A percentile compares a stretch with the other conserved stretches of the same genome.
phyloP scores from a whole-genome alignment of 2,888 invertebrate species.

The Heliothis peltigera region DNA sequence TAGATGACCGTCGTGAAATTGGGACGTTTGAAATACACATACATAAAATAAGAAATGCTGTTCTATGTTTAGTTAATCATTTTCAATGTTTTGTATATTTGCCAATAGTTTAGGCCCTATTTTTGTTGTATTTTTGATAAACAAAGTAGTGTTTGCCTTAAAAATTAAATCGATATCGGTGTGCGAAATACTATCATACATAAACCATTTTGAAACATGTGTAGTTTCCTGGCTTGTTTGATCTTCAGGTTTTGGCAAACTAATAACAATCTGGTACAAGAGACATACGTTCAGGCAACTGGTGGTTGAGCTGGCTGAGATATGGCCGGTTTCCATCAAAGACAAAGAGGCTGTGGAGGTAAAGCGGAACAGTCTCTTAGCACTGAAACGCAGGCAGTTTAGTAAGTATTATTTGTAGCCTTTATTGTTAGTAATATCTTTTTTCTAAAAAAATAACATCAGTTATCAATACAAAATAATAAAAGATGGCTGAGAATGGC shows the following conservation, averaged over 20 bases:
- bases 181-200: background rate
- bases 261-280: constrained; percentile 79
- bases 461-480: too few relatives aligned
- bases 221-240: constrained; percentile 7
- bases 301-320: constrained; percentile 75
- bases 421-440: background rate
- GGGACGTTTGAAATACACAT: constrained; percentile 17
- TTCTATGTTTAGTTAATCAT: constrained; percentile 12
- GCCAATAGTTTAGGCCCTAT: background rate
- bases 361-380: constrained; percentile 73
- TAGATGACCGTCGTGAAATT: constrained; percentile 36
- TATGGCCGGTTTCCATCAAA: constrained; percentile 76
- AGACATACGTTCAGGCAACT: constrained; percentile 74
- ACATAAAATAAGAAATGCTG: constrained; percentile 10
- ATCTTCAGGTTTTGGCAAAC: constrained; percentile 76
- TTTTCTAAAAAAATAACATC: background rate
- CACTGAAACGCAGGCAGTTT: constrained; percentile 73
- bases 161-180: background rate
- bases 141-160: too few relatives aligned
- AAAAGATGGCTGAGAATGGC: too few relatives aligned
- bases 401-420: constrained; percentile 64
- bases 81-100: constrained; percentile 3
- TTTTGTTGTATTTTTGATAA: background rate
- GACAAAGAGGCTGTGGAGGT: constrained; percentile 71
- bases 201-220: background rate